Conservation (phyloP, 1,140 invertebrate genomes). For the Doryteuthis pealeii region DNA sequence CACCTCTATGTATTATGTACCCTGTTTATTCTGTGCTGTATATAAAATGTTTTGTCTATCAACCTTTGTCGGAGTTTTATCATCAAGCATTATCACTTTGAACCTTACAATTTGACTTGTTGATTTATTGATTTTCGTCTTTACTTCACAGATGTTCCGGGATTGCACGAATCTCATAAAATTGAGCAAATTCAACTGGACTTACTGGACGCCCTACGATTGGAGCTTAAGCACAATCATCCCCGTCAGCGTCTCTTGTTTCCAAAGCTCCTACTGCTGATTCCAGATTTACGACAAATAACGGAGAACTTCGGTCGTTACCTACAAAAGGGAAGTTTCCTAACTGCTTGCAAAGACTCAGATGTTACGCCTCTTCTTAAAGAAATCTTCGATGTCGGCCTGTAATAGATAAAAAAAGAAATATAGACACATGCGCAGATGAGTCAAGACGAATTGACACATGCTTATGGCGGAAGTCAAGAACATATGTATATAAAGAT, state of each 20-base stretch:
- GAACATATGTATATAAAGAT: background rate
- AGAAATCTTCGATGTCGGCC: constrained; percentile 6
- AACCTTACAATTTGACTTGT: too few species aligned
- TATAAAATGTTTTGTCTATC: too few species aligned
- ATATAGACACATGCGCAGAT: background rate
- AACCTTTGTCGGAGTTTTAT: too few species aligned
- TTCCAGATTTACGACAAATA: constrained; percentile 38
- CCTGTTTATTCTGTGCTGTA: too few species aligned
- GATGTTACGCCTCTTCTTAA: background rate
- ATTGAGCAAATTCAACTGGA: constrained; percentile 39
- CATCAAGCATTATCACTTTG: too few species aligned
- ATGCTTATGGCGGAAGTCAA: too few species aligned
- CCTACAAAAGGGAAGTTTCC: constrained; percentile 14
- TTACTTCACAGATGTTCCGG: constrained; percentile 24
- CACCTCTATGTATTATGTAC: too few species aligned
- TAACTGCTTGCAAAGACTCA: background rate
- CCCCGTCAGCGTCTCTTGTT: constrained; percentile 42
- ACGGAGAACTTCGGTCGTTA: constrained; percentile 39
- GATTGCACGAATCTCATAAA: constrained; percentile 25
- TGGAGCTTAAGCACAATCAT: constrained; percentile 47
- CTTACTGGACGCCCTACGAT: constrained; percentile 36
- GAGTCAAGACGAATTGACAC: background rate
- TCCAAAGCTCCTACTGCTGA: constrained; percentile 36
- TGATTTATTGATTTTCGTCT: background rate
- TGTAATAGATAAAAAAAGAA: background rate